Base-by-base conservation (phyloP, 2,888 invertebrate genomes). In the Heliconius charithonia region DNA sequence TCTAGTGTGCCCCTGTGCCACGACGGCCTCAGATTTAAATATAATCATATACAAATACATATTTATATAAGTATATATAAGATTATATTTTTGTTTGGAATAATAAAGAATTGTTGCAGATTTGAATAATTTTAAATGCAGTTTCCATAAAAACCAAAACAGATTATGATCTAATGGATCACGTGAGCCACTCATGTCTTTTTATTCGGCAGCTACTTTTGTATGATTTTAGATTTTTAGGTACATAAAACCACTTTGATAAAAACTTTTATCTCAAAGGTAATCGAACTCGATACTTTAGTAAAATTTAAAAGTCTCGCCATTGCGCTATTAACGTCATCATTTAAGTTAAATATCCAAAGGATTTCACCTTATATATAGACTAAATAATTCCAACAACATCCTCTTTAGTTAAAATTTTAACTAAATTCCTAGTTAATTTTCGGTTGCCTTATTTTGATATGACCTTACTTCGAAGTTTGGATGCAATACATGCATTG, bases 401-500 rank as follows among this genome's bases (percentile, higher is more conserved):
- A 45, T 69, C 69, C 41, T 69, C 25, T 69, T 25, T 69, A 69
- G 41, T 69, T 69, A 45, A 45, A 69, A 69, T 25, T 69, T 67
- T 25, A 67, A 69, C 25, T 45, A 25, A 69, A 69, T 69, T 45
- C 69, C 41, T 79, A 80, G 71, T 32, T 25, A 32, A 72, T 25
- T 72, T 59, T 72, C n/a, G 59, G 72, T 37, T 59, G 37, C 72
- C 59, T 25, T 59, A 72, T 72, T 72, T 72, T 37, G 72, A 72
- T 25, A 37, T 72, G 72, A 72, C 72, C 72, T 72, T 72, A 72
- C 32, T 73, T 75, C 71, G 71, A 76, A 45, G 59, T 29, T 80
- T 62, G 72, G 71, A 71, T 79, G 80, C 79, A 77, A 77, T 79
- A 72, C 56, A 79, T 79, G 79, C 71, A 65, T 79, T 80, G 62